phyloP scores from a whole-genome alignment of 37 sponge, comb jelly and placozoan genomes.

The Beroe forskalii region DNA sequence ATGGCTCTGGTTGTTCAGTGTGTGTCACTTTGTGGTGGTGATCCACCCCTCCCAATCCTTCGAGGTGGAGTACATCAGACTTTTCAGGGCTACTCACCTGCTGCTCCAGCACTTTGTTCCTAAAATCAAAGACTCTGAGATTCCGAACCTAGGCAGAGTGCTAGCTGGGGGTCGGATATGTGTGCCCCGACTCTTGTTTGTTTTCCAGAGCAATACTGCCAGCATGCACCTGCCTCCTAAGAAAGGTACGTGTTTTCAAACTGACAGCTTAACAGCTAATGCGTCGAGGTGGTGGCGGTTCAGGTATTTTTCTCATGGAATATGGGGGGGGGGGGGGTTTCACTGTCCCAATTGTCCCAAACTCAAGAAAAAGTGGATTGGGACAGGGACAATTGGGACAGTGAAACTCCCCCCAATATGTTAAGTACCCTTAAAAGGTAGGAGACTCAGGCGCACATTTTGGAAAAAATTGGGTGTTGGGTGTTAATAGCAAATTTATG shows the following conservation, averaged over 20 bases:
- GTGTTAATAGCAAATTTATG: too few relatives aligned
- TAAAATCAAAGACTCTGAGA: neutral
- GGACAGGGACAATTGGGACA: too few relatives aligned
- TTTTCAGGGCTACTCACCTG: constrained; percentile 12
- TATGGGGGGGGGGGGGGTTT: too few relatives aligned
- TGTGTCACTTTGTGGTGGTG: constrained; percentile 32
- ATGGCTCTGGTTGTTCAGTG: constrained; percentile 55
- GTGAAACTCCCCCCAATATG: too few relatives aligned
- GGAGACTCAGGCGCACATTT: too few relatives aligned
- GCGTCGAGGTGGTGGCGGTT: too few relatives aligned
- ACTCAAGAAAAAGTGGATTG: too few relatives aligned
- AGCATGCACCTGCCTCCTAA: constrained; percentile 60
- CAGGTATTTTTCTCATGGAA: too few relatives aligned
- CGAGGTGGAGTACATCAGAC: constrained; percentile 51
- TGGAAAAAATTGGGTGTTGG: too few relatives aligned
- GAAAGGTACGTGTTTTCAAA: constrained; percentile 44
- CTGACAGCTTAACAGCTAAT: too few relatives aligned
- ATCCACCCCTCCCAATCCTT: constrained; percentile 55
- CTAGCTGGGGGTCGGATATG: neutral
- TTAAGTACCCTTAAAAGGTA: too few relatives aligned
- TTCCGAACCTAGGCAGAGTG: neutral
- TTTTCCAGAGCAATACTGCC: constrained; percentile 51
- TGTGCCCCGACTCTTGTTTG: constrained; percentile 11
- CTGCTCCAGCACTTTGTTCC: constrained; percentile 34
- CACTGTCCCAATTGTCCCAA: too few relatives aligned